Evolutionary conservation across 2,797 vertebrate species (phyloP).

Genomic region (Synaphobranchus kaupii): DNA sequence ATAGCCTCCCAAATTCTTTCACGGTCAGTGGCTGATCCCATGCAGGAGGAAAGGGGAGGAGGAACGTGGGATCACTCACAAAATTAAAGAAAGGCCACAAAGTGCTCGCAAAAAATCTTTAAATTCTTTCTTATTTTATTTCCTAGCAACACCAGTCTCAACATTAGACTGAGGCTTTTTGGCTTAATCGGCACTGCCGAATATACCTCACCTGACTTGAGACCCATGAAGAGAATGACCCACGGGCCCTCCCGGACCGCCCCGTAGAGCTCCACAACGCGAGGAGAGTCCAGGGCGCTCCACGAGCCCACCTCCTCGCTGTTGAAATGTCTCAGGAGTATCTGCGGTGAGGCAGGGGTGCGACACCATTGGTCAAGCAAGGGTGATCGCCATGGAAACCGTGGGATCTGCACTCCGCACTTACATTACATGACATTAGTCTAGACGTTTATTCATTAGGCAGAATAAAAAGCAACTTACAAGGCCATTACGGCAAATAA

Average conservation of each 20-base stretch:
- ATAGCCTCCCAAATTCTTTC: not conserved
- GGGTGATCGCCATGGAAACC: not conserved
- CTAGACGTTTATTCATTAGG: not conserved
- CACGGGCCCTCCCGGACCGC: conserved; percentile 88
- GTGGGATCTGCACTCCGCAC: not conserved
- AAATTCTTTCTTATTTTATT: not conserved
- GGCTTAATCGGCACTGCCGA: no score
- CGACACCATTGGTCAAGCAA: not conserved
- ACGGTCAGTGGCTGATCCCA: not conserved
- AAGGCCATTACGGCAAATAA: no score
- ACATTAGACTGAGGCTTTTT: no score
- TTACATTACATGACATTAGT: no score
- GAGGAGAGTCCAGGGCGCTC: conserved; percentile 81
- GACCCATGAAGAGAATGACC: conserved; percentile 90
- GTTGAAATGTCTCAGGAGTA: conserved; percentile 81
- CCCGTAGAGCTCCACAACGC: conserved; percentile 88
- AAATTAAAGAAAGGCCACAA: not conserved
- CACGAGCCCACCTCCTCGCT: conserved; percentile 91
- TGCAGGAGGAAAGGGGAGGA: not conserved
- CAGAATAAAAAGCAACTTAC: not conserved
- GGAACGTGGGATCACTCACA: not conserved
- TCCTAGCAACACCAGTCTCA: no score
- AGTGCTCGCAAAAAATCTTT: not conserved
- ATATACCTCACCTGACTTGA: conserved; percentile 81
- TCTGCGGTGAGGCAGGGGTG: conserved; percentile 62